Evolutionary conservation across 92 coral and sea anemone genomes (phyloP).

Genomic region (Porites lobata): DNA sequence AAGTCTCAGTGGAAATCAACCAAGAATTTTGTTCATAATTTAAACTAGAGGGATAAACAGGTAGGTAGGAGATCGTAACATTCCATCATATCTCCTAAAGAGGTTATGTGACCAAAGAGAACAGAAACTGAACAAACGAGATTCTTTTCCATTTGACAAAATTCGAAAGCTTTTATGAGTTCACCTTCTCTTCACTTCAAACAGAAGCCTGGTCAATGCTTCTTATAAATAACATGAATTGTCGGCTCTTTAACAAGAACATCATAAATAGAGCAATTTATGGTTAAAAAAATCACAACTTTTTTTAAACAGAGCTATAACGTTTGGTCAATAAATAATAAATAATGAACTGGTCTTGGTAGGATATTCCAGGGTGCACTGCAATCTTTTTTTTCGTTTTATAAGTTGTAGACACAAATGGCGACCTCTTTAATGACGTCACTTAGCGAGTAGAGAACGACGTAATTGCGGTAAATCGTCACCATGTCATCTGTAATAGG

Average conservation of each 20-base stretch:
- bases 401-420: conserved; percentile 8
- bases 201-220: neutral
- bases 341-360: neutral
- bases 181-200: neutral
- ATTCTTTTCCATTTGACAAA: neutral
- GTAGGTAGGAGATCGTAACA: too few species aligned
- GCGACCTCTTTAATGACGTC: conserved; percentile 24
- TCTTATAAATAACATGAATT: too few species aligned
- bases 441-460: conserved; percentile 1
- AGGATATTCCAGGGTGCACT: conserved; percentile 10
- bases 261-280: neutral
- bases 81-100: too few species aligned
- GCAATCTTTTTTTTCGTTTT: neutral
- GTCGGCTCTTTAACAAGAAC: neutral
- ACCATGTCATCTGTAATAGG: conserved; percentile 34
- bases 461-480: conserved; percentile 41
- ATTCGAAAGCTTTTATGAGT: neutral
- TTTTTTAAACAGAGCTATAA: neutral
- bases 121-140: neutral
- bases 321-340: neutral
- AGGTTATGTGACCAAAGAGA: neutral
- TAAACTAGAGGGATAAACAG: too few species aligned
- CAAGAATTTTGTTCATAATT: too few species aligned
- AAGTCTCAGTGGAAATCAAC: too few species aligned
- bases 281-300: neutral